These are phyloP conservation scores for Heliangelus exortis DNA, from an alignment of 2,797 vertebrate genomes.

Conservation along the genomic window DNA sequence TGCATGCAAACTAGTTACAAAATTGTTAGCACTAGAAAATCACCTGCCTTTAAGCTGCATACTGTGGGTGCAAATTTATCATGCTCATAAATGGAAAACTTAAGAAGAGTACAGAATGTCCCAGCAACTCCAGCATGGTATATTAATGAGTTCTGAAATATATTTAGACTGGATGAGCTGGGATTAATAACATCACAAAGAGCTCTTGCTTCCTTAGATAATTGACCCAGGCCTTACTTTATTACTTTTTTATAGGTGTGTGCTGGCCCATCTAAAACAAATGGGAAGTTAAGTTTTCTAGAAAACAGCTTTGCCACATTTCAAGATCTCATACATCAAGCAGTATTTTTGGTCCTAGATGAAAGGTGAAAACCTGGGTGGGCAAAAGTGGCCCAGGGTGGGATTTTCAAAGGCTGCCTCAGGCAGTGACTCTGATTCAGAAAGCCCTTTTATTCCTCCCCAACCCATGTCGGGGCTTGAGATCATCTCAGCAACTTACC, in stretches of 20 bases:
- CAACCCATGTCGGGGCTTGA: neutral
- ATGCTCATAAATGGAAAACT: constrained; percentile 39
- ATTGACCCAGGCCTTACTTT: constrained; percentile 28
- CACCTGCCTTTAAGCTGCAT: neutral
- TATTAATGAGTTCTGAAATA: constrained; percentile 59
- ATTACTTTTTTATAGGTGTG: neutral
- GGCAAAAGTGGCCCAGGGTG: neutral
- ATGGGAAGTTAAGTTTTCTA: neutral
- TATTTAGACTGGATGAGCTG: constrained; percentile 32
- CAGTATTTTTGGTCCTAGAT: neutral
- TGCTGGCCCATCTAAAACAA: constrained; percentile 20
- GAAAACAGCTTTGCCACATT: neutral
- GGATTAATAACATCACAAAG: constrained; percentile 22
- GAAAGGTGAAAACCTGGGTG: neutral
- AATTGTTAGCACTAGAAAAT: constrained; percentile 37
- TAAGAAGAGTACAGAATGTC: constrained; percentile 26
- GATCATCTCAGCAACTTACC: neutral
- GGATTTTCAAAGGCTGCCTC: neutral
- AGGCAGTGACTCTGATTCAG: neutral
- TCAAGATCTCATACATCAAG: neutral
- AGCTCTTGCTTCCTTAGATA: constrained; percentile 42
- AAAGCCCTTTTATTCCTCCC: neutral
- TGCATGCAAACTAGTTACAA: constrained; percentile 1
- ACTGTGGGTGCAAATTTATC: constrained; percentile 47
- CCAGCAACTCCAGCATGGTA: constrained; percentile 25